Percentiles rank a stretch among this genome's conserved stretches.
Conservation (phyloP, 2,113 vertebrate species). For the Picathartes gymnocephalus region DNA sequence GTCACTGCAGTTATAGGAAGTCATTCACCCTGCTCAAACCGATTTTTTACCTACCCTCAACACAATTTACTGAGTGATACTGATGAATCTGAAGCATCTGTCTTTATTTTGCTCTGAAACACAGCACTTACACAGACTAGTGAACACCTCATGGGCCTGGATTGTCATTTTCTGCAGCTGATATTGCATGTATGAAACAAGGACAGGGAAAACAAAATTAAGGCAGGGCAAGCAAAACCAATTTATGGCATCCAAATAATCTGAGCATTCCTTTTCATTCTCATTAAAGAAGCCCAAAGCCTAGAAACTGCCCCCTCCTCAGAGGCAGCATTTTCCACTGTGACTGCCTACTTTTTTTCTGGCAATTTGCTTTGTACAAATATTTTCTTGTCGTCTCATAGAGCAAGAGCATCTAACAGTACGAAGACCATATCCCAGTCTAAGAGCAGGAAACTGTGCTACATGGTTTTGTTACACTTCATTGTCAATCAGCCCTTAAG, state of each 20-base stretch:
- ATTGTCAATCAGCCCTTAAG: not conserved
- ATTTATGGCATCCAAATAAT: not conserved
- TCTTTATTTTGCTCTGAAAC: not conserved
- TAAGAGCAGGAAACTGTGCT: not conserved
- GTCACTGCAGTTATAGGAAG: not conserved
- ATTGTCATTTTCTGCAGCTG: not conserved
- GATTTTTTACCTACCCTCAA: not conserved
- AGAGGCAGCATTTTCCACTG: not conserved
- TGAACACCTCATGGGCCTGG: not conserved
- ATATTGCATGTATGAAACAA: not conserved
- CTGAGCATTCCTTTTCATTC: not conserved
- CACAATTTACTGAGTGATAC: not conserved
- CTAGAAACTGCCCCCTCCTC: not conserved
- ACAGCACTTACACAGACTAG: not conserved
- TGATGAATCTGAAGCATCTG: not conserved
- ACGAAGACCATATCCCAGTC: not conserved
- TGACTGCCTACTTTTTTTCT: conserved; percentile 24
- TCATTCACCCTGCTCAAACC: not conserved
- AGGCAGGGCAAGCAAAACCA: not conserved
- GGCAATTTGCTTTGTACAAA: conserved; percentile 1
- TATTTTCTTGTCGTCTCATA: not conserved
- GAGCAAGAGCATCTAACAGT: not conserved
- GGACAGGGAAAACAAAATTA: not conserved
- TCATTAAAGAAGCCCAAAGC: not conserved
- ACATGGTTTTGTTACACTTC: not conserved